phyloP scores from a whole-genome alignment of 2,113 vertebrate genomes.

The Micromys minutus region DNA sequence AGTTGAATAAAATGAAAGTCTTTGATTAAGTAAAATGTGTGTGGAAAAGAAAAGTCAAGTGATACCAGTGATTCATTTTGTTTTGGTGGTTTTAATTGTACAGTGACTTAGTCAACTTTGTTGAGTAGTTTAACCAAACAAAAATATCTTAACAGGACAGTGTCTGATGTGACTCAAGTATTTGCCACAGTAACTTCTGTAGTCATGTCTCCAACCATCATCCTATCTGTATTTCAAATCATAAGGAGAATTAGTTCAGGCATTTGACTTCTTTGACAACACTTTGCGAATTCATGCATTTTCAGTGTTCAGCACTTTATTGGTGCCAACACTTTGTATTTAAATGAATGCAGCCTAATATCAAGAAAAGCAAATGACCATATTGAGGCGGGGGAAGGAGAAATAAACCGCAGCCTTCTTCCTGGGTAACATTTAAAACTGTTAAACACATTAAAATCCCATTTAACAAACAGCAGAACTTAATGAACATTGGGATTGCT shows the following conservation, averaged over 20 bases:
- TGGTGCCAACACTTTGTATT: constrained; percentile 81
- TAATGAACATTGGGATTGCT: constrained; percentile 85
- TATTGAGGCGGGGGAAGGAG: constrained; percentile 63
- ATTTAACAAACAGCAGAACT: constrained; percentile 86
- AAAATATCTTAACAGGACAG: constrained; percentile 41
- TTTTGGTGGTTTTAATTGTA: neutral
- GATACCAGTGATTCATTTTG: neutral
- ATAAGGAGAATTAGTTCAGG: constrained; percentile 76
- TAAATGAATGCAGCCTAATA: constrained; percentile 82
- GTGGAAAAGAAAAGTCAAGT: neutral
- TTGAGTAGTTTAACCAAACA: constrained; percentile 1
- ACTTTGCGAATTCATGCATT: constrained; percentile 77
- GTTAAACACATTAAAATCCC: constrained; percentile 87
- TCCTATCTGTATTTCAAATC: constrained; percentile 81
- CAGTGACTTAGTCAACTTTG: neutral
- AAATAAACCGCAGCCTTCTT: constrained; percentile 77
- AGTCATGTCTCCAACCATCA: constrained; percentile 70
- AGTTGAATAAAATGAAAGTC: neutral
- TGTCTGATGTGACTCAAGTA: constrained; percentile 64
- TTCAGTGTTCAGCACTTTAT: constrained; percentile 76
- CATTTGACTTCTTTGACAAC: constrained; percentile 79
- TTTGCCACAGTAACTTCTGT: constrained; percentile 66
- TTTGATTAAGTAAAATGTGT: neutral
- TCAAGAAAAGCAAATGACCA: constrained; percentile 80
- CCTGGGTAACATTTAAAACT: constrained; percentile 83